Evolutionary conservation across 1,140 invertebrate genomes (phyloP).

Genomic region (Paraescarpia echinospica): DNA sequence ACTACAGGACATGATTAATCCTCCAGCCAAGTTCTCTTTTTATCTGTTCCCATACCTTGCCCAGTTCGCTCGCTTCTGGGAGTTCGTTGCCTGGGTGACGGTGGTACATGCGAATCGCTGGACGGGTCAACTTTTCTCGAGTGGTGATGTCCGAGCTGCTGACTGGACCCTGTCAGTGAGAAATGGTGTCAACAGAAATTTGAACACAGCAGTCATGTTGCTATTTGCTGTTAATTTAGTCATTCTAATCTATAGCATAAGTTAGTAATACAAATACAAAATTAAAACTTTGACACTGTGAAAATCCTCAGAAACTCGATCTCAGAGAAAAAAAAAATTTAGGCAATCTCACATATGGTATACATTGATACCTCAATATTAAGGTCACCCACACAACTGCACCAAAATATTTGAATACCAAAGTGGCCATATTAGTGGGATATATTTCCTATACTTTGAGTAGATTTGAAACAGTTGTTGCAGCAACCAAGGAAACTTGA

Average conservation of each 20-base stretch:
- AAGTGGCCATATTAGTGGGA: too few relatives aligned
- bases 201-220: neutral
- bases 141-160: conserved; percentile 47
- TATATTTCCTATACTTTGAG: too few relatives aligned
- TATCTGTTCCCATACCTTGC: conserved; percentile 39
- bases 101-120: conserved; percentile 54
- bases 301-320: too few relatives aligned
- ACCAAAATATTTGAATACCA: too few relatives aligned
- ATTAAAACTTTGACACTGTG: too few relatives aligned
- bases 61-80: conserved; percentile 54
- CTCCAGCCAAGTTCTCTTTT: neutral
- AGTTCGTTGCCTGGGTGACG: conserved; percentile 56
- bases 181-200: neutral
- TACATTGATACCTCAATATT: too few relatives aligned
- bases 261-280: too few relatives aligned
- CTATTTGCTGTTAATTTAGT: neutral
- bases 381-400: too few relatives aligned
- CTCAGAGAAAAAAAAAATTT: too few relatives aligned
- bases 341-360: too few relatives aligned
- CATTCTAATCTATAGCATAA: neutral
- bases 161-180: conserved; percentile 51
- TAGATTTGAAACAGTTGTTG: neutral
- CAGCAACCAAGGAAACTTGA: neutral
- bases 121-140: conserved; percentile 53
- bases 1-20: neutral